These are phyloP conservation scores for Xyliphius kryptos DNA, from an alignment of 2,113 vertebrate species.

Conservation along the genomic window DNA sequence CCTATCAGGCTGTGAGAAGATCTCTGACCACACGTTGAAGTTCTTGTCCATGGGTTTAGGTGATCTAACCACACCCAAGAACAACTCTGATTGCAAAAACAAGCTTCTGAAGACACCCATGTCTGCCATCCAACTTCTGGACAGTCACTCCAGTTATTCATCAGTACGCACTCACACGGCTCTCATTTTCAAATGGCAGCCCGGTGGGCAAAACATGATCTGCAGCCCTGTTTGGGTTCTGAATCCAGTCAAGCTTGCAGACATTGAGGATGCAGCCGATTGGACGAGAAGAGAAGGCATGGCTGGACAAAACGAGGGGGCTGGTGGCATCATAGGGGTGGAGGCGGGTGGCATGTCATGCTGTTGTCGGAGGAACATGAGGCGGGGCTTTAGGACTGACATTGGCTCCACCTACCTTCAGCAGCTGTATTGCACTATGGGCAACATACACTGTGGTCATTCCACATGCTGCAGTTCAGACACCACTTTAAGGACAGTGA, in stretches of 20 bases:
- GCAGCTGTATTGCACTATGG: slow-evolving; percentile 71
- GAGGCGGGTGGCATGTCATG: slow-evolving; percentile 50
- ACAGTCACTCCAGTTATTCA: slow-evolving; percentile 48
- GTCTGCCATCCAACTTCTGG: slow-evolving; percentile 52
- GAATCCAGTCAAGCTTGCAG: slow-evolving; percentile 75
- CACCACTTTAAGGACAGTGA: slow-evolving; percentile 76
- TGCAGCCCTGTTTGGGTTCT: slow-evolving; percentile 74
- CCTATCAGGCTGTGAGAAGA: slow-evolving; percentile 92
- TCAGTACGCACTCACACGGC: slow-evolving; percentile 49
- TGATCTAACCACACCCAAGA: slow-evolving; percentile 55
- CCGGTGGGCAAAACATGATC: slow-evolving; percentile 40
- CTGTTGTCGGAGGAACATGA: slow-evolving; percentile 73
- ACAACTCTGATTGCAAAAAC: slow-evolving; percentile 39
- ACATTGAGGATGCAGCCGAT: slow-evolving; percentile 91
- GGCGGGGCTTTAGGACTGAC: slow-evolving; percentile 77
- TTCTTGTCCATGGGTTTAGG: slow-evolving; percentile 82
- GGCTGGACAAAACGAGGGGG: slow-evolving; percentile 23
- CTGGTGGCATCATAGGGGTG: slow-evolving; percentile 55
- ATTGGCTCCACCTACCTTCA: slow-evolving; percentile 75
- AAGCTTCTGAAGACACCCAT: slow-evolving; percentile 58
- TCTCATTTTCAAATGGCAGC: slow-evolving; percentile 58
- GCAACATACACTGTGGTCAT: slow-evolving; percentile 78
- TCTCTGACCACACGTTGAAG: slow-evolving; percentile 80
- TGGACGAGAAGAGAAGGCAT: slow-evolving; percentile 72
- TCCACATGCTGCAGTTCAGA: slow-evolving; percentile 78